Percentiles rank a stretch among this genome's conserved stretches.
These are phyloP conservation scores for Asobara japonica DNA, from an alignment of 1,140 invertebrate species.

Conservation along the genomic window DNA sequence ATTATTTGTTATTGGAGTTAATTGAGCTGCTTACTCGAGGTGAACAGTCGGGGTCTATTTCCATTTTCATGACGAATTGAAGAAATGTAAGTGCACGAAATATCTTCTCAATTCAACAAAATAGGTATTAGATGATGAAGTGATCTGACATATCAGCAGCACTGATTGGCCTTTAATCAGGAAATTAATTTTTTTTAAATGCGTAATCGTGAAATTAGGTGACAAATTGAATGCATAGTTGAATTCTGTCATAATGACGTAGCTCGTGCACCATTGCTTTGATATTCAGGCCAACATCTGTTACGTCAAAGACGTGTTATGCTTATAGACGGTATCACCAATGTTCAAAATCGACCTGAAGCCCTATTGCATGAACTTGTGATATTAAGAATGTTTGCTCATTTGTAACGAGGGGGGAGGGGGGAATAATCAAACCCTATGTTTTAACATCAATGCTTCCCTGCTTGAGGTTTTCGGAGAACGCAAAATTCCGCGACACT, in stretches of 20 bases:
- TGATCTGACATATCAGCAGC: no score
- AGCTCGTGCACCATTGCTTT: neutral
- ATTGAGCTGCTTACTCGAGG: neutral
- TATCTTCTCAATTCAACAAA: no score
- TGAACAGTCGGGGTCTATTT: neutral
- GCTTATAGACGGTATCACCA: neutral
- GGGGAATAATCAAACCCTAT: no score
- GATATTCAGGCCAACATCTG: slow-evolving; percentile 26
- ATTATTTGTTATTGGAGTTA: neutral
- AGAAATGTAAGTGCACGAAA: neutral
- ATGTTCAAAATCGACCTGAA: neutral
- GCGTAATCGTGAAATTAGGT: neutral
- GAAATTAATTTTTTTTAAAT: neutral
- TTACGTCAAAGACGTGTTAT: slow-evolving; percentile 7
- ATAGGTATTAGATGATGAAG: no score
- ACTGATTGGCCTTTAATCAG: neutral
- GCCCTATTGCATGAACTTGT: neutral
- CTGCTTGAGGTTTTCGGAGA: no score
- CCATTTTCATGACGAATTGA: slow-evolving; percentile 1
- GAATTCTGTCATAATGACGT: neutral
- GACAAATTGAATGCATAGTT: neutral
- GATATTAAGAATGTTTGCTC: neutral
- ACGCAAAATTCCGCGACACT: no score
- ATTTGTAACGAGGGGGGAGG: no score
- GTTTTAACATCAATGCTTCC: no score